These are phyloP conservation scores for Liodrosophila aerea DNA, from an alignment of 2,888 invertebrate genomes.

Conservation along the genomic window DNA sequence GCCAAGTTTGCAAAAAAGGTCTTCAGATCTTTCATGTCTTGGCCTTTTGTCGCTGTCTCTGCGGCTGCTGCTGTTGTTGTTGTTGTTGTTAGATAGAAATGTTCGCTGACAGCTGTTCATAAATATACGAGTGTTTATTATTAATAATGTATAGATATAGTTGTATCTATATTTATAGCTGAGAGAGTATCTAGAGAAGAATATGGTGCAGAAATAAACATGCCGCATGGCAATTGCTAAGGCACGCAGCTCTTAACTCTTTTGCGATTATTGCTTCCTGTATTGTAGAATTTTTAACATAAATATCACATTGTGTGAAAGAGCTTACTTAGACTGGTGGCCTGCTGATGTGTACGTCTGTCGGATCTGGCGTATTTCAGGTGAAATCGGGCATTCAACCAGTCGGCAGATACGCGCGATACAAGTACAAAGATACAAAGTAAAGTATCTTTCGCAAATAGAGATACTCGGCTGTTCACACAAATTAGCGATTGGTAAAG, in stretches of 20 bases:
- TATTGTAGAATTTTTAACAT: constrained; percentile 46
- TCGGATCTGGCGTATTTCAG: constrained; percentile 48
- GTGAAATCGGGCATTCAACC: constrained; percentile 66
- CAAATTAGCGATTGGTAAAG: constrained; percentile 66
- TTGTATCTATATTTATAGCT: constrained; percentile 14
- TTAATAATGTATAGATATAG: constrained; percentile 15
- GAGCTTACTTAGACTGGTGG: too few relatives aligned
- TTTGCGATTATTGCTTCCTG: constrained; percentile 54
- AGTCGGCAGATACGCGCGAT: constrained; percentile 34
- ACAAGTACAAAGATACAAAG: constrained; percentile 36
- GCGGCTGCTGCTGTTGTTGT: constrained; percentile 1
- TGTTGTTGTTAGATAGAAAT: constrained; percentile 18
- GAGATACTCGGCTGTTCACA: constrained; percentile 58
- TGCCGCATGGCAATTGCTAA: constrained; percentile 20
- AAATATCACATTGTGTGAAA: constrained; percentile 22
- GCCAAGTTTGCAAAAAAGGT: constrained; percentile 38
- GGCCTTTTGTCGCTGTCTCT: not conserved
- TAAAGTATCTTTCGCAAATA: constrained; percentile 60
- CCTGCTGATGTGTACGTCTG: constrained; percentile 13
- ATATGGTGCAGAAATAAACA: constrained; percentile 29
- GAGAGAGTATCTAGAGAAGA: constrained; percentile 19
- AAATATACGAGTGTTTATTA: constrained; percentile 2
- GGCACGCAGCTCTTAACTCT: constrained; percentile 37
- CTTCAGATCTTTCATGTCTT: constrained; percentile 17
- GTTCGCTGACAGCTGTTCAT: constrained; percentile 27